A percentile compares a stretch with the other conserved stretches of the same genome.
Evolutionary conservation across 2,888 invertebrate species (phyloP).

Genomic region (Nowickia ferox): DNA sequence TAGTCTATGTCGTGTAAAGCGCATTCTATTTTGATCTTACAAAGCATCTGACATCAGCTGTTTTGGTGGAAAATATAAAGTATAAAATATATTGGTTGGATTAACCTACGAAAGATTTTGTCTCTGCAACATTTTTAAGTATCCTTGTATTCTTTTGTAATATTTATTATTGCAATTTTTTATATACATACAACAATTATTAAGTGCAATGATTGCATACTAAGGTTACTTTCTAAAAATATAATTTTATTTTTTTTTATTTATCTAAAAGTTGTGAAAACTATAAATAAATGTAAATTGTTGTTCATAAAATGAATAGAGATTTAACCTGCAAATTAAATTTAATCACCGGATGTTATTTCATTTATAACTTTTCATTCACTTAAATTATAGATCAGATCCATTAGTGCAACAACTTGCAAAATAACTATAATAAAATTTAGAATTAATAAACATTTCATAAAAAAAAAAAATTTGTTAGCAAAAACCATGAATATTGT

Average conservation of each 20-base stretch:
- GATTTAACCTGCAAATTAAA: not conserved
- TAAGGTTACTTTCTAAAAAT: conserved; percentile 1
- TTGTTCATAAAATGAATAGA: not conserved
- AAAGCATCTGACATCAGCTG: no score
- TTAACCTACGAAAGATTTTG: no score
- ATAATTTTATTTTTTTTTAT: not conserved
- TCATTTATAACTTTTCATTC: not conserved
- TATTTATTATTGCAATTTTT: no score
- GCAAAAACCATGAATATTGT: no score
- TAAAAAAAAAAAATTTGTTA: no score
- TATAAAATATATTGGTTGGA: no score
- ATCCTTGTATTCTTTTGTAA: no score
- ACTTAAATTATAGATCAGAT: conserved; percentile 11
- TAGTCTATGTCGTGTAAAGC: no score
- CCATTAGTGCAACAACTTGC: not conserved
- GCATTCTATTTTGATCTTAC: no score
- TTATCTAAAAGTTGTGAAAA: not conserved
- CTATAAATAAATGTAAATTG: not conserved
- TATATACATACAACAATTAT: not conserved
- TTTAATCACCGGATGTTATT: conserved; percentile 52
- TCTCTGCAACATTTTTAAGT: no score
- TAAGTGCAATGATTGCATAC: not conserved
- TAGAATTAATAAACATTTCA: not conserved
- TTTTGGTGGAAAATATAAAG: no score
- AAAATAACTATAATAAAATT: not conserved